Conservation (phyloP, 2,888 invertebrate genomes). For the Amblyjoppa fuscipennis region DNA sequence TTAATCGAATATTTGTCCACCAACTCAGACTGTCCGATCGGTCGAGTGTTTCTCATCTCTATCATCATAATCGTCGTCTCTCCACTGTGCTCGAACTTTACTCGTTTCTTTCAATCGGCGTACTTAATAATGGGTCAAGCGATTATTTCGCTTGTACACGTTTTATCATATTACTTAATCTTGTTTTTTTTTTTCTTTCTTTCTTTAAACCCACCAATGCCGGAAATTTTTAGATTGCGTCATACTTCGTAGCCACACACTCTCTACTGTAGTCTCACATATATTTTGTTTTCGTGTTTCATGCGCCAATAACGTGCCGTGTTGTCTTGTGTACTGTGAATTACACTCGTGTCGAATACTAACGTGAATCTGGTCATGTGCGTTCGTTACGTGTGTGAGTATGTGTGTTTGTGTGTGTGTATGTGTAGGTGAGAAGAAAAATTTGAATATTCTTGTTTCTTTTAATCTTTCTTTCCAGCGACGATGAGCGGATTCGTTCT, state of each 20-base stretch:
- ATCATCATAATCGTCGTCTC: slow-evolving; percentile 29
- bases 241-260: slow-evolving; percentile 38
- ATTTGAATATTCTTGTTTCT: slow-evolving; percentile 44
- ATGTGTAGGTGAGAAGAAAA: slow-evolving; percentile 63
- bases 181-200: slow-evolving; percentile 12
- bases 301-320: slow-evolving; percentile 47
- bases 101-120: slow-evolving; percentile 33
- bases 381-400: slow-evolving; percentile 67
- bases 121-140: slow-evolving; percentile 55
- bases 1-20: slow-evolving; percentile 50
- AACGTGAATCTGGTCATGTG: slow-evolving; percentile 58
- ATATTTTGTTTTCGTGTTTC: slow-evolving; percentile 31
- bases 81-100: slow-evolving; percentile 52
- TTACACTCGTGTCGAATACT: slow-evolving; percentile 52
- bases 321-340: slow-evolving; percentile 47
- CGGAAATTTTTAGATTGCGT: slow-evolving; percentile 58
- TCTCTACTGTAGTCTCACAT: slow-evolving; percentile 27
- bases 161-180: slow-evolving; percentile 38
- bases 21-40: slow-evolving; percentile 33
- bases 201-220: slow-evolving; percentile 45
- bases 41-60: slow-evolving; percentile 32
- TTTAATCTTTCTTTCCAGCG: slow-evolving; percentile 30
- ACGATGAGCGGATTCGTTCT: slow-evolving; percentile 36
- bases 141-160: slow-evolving; percentile 28
- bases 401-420: slow-evolving; percentile 65